Conservation (phyloP, 2,797 vertebrate species). For the Pangasius krempfi region DNA sequence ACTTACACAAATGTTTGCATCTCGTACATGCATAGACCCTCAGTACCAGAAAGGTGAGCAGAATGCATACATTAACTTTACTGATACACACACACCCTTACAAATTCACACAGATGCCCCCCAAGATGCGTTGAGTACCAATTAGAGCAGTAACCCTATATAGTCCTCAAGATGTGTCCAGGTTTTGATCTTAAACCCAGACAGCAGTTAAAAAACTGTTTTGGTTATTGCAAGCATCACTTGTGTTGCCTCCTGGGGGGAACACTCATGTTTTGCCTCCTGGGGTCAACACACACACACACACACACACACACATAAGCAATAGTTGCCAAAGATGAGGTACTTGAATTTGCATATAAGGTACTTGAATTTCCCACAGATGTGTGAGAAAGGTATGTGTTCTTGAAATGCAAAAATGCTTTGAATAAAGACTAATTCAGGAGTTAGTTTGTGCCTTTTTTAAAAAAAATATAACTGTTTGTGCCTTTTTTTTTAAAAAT, state of each 20-base stretch:
- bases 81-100: neutral
- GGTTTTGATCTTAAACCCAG: conserved; percentile 15
- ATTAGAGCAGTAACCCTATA: neutral
- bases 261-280: neutral
- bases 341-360: neutral
- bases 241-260: neutral
- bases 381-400: neutral
- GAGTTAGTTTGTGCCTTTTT: neutral
- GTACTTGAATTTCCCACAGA: neutral
- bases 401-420: neutral
- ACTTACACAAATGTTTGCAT: conserved; percentile 7
- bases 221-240: neutral
- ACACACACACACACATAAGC: neutral
- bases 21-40: neutral
- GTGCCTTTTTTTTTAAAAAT: neutral
- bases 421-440: neutral
- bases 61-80: neutral
- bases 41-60: neutral
- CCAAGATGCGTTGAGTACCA: too few species aligned
- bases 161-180: neutral
- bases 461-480: too few species aligned
- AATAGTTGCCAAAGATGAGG: neutral
- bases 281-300: neutral
- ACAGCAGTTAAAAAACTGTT: neutral
- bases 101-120: neutral